phyloP scores from a whole-genome alignment of 2,888 invertebrate species.

The Nudaria mundana region DNA sequence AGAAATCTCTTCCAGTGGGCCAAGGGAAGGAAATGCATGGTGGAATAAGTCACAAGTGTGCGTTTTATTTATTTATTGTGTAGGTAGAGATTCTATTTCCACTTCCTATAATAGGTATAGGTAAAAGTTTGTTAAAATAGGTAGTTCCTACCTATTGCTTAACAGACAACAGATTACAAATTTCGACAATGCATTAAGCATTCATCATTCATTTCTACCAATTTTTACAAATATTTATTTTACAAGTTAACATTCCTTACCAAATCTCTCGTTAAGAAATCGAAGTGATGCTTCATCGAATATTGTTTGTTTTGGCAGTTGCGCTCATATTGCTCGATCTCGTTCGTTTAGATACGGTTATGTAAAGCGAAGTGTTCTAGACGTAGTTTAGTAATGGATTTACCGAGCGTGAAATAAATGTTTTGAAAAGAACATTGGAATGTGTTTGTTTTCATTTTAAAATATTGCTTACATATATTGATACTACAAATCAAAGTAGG shows the following conservation, averaged over 20 bases:
- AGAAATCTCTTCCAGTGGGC: too few relatives aligned
- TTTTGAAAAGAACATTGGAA: conserved; percentile 5
- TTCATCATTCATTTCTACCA: too few relatives aligned
- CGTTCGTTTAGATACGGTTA: conserved; percentile 21
- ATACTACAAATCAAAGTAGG: background rate
- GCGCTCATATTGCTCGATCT: conserved; percentile 31
- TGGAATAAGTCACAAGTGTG: too few relatives aligned
- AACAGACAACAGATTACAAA: background rate
- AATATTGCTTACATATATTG: background rate
- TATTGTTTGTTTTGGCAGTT: conserved; percentile 65
- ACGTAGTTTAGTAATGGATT: conserved; percentile 16
- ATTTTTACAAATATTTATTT: conserved; percentile 1
- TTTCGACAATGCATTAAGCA: background rate
- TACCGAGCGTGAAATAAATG: conserved; percentile 7
- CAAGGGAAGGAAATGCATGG: too few relatives aligned
- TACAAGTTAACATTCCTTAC: conserved; percentile 4
- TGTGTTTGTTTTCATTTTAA: conserved; percentile 5
- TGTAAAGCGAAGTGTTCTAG: conserved; percentile 14
- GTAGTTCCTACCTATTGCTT: background rate
- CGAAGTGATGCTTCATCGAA: conserved; percentile 13
- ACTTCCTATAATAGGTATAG: too few relatives aligned
- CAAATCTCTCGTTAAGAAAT: conserved; percentile 25
- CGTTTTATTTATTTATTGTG: too few relatives aligned
- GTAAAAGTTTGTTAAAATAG: too few relatives aligned
- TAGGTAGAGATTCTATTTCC: too few relatives aligned